Conservation (phyloP, 2,113 vertebrate genomes). For the Mixornis gularis region DNA sequence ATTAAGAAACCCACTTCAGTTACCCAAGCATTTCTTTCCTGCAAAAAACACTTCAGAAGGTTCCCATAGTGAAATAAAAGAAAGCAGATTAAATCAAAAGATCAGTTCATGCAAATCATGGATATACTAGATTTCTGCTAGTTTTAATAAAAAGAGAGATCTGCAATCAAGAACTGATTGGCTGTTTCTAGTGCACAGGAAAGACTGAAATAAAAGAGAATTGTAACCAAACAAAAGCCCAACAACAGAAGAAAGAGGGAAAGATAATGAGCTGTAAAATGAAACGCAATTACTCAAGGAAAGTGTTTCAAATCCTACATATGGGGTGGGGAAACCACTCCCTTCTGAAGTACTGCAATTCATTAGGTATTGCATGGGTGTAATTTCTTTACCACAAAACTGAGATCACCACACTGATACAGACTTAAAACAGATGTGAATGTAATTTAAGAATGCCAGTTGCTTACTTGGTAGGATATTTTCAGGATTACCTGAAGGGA, state of each 20-base stretch:
- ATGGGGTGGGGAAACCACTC: not conserved
- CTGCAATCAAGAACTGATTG: not conserved
- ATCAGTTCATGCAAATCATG: not conserved
- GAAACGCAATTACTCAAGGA: not conserved
- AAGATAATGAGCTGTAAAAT: not conserved
- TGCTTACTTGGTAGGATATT: not conserved
- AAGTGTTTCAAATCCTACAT: not conserved
- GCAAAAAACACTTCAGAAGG: not conserved
- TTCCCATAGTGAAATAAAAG: not conserved
- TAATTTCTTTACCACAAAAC: constrained; percentile 33
- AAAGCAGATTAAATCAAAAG: not conserved
- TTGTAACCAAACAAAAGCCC: not conserved
- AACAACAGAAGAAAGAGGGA: not conserved
- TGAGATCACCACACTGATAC: constrained; percentile 25
- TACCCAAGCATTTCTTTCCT: not conserved
- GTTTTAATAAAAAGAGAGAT: not conserved
- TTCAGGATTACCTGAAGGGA: not conserved
- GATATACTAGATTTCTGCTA: not conserved
- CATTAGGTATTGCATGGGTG: not conserved
- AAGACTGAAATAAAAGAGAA: not conserved
- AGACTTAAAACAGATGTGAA: constrained; percentile 4
- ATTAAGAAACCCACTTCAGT: not conserved
- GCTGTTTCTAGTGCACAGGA: not conserved
- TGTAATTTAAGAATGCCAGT: not conserved
- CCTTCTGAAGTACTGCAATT: not conserved